phyloP scores from a whole-genome alignment of 2,113 vertebrate genomes.

The Centropus unirufus region DNA sequence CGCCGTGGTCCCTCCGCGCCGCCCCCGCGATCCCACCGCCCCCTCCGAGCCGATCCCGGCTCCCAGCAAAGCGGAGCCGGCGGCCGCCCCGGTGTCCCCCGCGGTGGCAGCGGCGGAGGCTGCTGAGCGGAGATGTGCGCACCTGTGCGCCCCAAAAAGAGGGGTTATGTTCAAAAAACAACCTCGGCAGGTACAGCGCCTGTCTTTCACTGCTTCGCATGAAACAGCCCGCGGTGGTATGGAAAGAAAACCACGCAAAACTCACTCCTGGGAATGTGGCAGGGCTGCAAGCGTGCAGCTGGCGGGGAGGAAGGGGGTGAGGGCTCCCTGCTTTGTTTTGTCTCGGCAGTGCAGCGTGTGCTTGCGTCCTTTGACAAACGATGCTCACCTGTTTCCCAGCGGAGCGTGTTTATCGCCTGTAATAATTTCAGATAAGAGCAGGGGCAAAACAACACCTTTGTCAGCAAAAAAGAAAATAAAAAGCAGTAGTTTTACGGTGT shows the following conservation, averaged over 20 bases:
- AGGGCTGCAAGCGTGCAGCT: accelerated
- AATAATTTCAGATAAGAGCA: background rate
- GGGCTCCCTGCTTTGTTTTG: accelerated
- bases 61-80: too few species aligned
- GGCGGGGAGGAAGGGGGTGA: accelerated
- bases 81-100: too few species aligned
- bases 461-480: background rate
- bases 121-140: too few species aligned
- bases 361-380: accelerated
- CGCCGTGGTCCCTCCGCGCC: background rate
- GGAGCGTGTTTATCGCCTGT: background rate
- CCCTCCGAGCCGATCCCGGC: background rate
- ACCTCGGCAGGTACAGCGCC: accelerated
- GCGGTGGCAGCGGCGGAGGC: too few species aligned
- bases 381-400: background rate
- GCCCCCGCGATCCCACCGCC: background rate
- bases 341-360: background rate
- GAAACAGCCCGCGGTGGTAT: accelerated
- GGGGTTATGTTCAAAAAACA: accelerated
- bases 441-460: background rate
- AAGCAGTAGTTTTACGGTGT: background rate
- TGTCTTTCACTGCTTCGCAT: accelerated
- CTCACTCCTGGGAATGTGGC: background rate
- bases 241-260: accelerated
- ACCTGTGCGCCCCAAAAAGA: too few species aligned